Evolutionary conservation across 2,113 vertebrate species (phyloP).

Genomic region (Malurus alboscapulatus): DNA sequence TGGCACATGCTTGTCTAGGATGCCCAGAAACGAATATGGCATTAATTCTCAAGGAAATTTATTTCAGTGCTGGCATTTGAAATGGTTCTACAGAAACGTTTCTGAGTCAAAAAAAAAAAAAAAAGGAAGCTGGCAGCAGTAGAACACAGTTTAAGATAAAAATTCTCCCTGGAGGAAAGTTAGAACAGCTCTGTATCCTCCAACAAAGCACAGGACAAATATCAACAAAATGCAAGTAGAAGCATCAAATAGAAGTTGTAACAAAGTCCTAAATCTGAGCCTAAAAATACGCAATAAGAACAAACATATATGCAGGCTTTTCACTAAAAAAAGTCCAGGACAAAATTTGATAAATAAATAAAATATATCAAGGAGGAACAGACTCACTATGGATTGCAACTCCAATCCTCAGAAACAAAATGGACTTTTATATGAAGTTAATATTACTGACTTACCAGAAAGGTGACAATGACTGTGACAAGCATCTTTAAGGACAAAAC

Average conservation of each 20-base stretch:
- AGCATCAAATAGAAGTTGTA: background rate
- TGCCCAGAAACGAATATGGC: background rate
- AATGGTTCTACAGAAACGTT: background rate
- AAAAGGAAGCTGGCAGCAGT: background rate
- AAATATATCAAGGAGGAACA: background rate
- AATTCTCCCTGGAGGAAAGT: background rate
- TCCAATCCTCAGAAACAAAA: background rate
- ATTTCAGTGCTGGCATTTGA: background rate
- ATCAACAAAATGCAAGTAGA: background rate
- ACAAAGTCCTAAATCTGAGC: background rate
- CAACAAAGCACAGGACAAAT: background rate
- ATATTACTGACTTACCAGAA: background rate
- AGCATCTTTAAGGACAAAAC: background rate
- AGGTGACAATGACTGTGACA: background rate
- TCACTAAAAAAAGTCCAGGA: background rate
- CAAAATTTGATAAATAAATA: background rate
- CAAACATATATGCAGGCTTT: background rate
- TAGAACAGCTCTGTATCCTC: background rate
- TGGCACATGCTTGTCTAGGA: background rate
- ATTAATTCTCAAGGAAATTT: constrained; percentile 2
- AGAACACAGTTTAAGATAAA: background rate
- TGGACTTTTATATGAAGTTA: background rate
- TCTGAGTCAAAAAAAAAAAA: background rate
- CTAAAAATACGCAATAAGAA: background rate
- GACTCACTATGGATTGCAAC: background rate